Evolutionary conservation across 2,797 vertebrate genomes (phyloP).

Genomic region (Micropoecilia bifurca): DNA sequence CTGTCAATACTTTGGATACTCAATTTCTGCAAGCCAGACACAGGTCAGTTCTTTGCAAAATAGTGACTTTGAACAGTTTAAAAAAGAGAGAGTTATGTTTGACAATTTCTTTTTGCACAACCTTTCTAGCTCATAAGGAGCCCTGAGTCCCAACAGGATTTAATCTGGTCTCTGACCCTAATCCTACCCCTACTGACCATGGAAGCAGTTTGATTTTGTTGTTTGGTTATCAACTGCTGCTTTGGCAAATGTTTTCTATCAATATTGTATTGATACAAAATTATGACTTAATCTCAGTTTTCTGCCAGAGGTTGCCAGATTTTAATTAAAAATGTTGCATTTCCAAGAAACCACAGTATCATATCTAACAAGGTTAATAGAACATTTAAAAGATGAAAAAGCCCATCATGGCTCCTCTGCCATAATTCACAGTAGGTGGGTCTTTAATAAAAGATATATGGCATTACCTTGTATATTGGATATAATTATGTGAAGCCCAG

Average conservation of each 20-base stretch:
- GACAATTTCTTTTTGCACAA: background rate
- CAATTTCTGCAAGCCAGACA: background rate
- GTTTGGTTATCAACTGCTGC: background rate
- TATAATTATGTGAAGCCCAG: background rate
- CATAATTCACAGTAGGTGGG: background rate
- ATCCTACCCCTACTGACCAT: background rate
- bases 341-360: background rate
- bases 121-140: background rate
- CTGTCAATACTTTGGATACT: background rate
- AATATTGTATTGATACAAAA: background rate
- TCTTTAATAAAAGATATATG: background rate
- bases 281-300: background rate
- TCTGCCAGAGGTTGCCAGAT: background rate
- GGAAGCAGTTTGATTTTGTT: background rate
- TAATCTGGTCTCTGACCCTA: background rate
- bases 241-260: too few species aligned
- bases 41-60: background rate
- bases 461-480: background rate
- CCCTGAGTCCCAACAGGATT: background rate
- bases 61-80: background rate
- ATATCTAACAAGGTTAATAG: background rate
- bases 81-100: background rate
- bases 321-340: background rate
- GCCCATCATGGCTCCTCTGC: background rate
- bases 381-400: background rate